phyloP scores from a whole-genome alignment of 2,113 vertebrate genomes.

The Xyliphius kryptos region DNA sequence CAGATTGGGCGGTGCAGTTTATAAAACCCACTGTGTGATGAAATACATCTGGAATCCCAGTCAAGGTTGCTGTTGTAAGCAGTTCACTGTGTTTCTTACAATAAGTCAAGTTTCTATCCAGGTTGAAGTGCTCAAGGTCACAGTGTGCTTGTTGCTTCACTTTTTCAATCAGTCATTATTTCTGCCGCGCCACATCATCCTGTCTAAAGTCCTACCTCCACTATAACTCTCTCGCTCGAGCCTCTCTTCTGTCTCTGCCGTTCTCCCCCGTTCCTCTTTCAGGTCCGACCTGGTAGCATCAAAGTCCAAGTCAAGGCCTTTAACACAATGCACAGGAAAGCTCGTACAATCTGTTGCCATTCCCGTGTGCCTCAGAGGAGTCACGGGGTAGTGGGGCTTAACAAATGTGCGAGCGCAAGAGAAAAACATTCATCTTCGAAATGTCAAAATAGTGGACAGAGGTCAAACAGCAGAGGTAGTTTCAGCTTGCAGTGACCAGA shows the following conservation, averaged over 20 bases:
- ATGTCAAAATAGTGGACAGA: slow-evolving; percentile 12
- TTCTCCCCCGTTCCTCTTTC: neutral
- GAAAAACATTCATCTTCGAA: neutral
- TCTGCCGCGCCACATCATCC: slow-evolving; percentile 2
- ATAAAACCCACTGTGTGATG: neutral
- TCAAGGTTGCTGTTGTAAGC: slow-evolving; percentile 11
- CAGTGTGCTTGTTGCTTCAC: neutral
- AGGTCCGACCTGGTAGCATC: slow-evolving; percentile 20
- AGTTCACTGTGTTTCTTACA: neutral
- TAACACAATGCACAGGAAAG: slow-evolving; percentile 51
- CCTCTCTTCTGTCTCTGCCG: no score
- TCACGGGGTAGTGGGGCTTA: neutral
- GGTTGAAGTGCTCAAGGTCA: slow-evolving; percentile 19
- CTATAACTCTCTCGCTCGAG: slow-evolving; percentile 2
- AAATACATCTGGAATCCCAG: neutral
- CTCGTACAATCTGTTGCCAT: slow-evolving; percentile 23
- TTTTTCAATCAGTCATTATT: slow-evolving; percentile 24
- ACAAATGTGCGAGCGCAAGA: neutral
- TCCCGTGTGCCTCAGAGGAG: slow-evolving; percentile 42
- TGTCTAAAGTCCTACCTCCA: neutral
- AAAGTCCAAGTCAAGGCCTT: slow-evolving; percentile 46
- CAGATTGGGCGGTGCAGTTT: neutral
- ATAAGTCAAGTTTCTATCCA: slow-evolving; percentile 10
- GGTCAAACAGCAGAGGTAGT: neutral
- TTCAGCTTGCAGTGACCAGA: neutral